A percentile compares a stretch with the other conserved stretches of the same genome.
phyloP scores from a whole-genome alignment of 2,113 vertebrate species.

The Protobothrops mucrosquamatus region DNA sequence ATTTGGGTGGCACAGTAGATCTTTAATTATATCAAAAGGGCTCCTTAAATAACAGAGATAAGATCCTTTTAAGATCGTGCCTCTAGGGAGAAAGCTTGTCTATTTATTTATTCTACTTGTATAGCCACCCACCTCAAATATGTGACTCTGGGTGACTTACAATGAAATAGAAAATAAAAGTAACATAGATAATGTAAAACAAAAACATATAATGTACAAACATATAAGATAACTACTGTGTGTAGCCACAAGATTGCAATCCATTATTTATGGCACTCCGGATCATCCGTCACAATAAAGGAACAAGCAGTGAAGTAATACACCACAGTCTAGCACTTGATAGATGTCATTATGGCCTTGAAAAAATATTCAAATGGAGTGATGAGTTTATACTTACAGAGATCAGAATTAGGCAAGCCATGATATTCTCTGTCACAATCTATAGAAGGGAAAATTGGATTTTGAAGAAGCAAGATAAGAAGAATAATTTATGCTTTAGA shows the following conservation, averaged over 20 bases:
- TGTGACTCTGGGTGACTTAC: neutral
- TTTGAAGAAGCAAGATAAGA: neutral
- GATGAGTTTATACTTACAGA: neutral
- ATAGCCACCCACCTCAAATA: neutral
- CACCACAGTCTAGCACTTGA: neutral
- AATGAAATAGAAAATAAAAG: neutral
- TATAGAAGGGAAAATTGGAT: neutral
- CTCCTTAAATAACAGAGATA: neutral
- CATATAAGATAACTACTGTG: neutral
- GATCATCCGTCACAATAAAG: neutral
- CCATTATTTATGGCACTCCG: neutral
- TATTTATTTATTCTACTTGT: neutral
- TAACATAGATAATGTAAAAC: neutral
- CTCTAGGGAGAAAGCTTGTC: neutral
- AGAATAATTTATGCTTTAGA: neutral
- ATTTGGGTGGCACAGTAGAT: neutral
- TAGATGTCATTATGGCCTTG: neutral
- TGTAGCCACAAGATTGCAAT: neutral
- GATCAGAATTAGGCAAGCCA: neutral
- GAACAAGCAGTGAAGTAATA: neutral
- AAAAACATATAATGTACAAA: neutral
- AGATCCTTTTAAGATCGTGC: neutral
- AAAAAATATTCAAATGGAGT: neutral
- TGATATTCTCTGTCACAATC: neutral
- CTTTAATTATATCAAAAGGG: neutral